These are phyloP conservation scores for Amblyornis subalaris DNA, from an alignment of 2,113 vertebrate genomes.

Conservation along the genomic window DNA sequence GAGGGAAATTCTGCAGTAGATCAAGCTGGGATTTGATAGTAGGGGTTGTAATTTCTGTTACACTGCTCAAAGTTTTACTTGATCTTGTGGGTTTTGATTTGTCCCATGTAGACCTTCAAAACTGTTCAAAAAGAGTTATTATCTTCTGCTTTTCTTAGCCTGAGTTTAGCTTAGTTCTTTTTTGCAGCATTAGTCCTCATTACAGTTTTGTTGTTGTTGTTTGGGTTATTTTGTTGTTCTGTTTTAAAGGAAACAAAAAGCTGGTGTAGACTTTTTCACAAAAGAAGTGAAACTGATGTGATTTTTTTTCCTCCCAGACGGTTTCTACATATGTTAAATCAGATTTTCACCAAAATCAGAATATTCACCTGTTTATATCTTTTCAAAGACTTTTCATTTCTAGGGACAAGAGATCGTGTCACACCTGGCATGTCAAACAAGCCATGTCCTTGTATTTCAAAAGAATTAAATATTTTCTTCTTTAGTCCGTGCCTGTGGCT, in stretches of 20 bases:
- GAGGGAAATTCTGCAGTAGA: background rate
- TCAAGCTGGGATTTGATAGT: background rate
- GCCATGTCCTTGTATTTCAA: background rate
- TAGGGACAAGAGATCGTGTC: background rate
- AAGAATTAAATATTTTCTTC: background rate
- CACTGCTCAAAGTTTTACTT: background rate
- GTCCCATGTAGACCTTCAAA: background rate
- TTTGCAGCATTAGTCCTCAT: background rate
- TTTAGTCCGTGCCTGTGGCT: background rate
- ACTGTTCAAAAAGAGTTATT: background rate
- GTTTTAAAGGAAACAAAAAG: background rate
- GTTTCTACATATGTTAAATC: background rate
- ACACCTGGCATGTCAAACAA: background rate
- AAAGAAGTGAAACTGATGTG: background rate
- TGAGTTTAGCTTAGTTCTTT: background rate
- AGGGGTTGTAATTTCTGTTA: background rate
- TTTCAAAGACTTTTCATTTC: background rate
- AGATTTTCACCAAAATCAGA: background rate
- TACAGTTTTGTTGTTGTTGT: background rate
- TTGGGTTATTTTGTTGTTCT: background rate
- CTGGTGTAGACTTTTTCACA: background rate
- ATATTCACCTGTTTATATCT: background rate
- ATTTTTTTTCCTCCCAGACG: background rate
- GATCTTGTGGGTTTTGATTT: background rate
- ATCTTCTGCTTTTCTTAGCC: background rate